These are phyloP conservation scores for Podarcis cretensis DNA, from an alignment of 2,113 vertebrate genomes.

Conservation along the genomic window DNA sequence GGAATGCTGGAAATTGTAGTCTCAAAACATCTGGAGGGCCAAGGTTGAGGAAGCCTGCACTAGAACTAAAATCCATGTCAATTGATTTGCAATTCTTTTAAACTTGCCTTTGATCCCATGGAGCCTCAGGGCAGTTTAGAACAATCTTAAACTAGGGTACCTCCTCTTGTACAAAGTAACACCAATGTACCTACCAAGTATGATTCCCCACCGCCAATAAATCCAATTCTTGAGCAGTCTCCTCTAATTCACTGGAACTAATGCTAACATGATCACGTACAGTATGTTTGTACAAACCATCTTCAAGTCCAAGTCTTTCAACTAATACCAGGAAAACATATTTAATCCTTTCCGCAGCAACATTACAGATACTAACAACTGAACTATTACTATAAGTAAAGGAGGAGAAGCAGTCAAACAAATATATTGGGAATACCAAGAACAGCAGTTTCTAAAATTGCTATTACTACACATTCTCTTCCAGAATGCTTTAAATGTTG, in stretches of 20 bases:
- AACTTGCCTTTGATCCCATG: neutral
- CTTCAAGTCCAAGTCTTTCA: neutral
- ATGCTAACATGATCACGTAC: neutral
- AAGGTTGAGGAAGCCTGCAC: no score
- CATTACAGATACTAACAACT: neutral
- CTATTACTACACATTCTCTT: neutral
- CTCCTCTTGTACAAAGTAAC: neutral
- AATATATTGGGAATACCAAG: neutral
- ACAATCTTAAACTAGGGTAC: neutral
- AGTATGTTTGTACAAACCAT: neutral
- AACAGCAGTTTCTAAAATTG: neutral
- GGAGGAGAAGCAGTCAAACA: neutral
- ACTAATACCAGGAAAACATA: neutral
- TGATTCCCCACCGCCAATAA: neutral
- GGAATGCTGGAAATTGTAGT: no score
- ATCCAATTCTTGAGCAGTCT: neutral
- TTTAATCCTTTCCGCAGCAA: neutral
- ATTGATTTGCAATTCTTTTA: neutral
- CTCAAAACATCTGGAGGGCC: no score
- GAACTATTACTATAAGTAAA: neutral
- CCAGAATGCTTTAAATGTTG: neutral
- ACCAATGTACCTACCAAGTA: neutral
- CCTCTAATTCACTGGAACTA: neutral
- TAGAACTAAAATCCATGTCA: neutral
- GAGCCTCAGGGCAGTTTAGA: neutral